These are phyloP conservation scores for Asbolus verrucosus DNA, from an alignment of 1,140 invertebrate species.

Conservation along the genomic window DNA sequence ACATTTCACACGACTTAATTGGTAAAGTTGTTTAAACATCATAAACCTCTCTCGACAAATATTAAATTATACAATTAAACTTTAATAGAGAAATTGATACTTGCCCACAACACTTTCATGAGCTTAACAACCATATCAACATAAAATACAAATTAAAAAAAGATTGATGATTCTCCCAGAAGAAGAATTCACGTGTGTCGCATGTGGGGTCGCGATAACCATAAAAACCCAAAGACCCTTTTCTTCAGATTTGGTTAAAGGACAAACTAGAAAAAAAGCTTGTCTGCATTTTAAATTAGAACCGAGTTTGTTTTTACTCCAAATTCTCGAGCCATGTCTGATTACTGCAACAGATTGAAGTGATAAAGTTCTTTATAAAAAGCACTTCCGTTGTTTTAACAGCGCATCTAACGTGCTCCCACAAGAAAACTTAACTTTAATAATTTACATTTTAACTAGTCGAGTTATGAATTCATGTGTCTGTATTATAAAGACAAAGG, in stretches of 20 bases:
- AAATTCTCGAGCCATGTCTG: conserved; percentile 22
- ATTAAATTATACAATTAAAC: not conserved
- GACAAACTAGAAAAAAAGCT: conserved; percentile 6
- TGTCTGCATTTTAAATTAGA: conserved; percentile 37
- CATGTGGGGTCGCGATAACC: not conserved
- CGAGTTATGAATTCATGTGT: not conserved
- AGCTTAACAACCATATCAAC: not conserved
- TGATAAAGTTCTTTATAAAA: conserved; percentile 32
- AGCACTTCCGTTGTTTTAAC: conserved; percentile 35
- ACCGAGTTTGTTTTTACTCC: conserved; percentile 10
- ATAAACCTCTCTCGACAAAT: not conserved
- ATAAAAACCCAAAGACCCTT: not conserved
- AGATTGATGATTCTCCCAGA: not conserved
- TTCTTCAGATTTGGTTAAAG: no score
- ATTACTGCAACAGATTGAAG: conserved; percentile 40
- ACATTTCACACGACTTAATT: no score
- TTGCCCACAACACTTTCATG: not conserved
- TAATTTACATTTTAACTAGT: conserved; percentile 22
- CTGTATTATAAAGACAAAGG: conserved; percentile 19
- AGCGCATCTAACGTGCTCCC: no score
- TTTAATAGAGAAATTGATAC: conserved; percentile 4
- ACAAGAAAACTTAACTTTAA: not conserved
- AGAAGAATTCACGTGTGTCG: not conserved
- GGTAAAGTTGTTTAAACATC: not conserved
- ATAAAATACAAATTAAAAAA: not conserved